Evolutionary conservation across 2,888 invertebrate genomes (phyloP).

Genomic region (Galerucella nymphaeae): DNA sequence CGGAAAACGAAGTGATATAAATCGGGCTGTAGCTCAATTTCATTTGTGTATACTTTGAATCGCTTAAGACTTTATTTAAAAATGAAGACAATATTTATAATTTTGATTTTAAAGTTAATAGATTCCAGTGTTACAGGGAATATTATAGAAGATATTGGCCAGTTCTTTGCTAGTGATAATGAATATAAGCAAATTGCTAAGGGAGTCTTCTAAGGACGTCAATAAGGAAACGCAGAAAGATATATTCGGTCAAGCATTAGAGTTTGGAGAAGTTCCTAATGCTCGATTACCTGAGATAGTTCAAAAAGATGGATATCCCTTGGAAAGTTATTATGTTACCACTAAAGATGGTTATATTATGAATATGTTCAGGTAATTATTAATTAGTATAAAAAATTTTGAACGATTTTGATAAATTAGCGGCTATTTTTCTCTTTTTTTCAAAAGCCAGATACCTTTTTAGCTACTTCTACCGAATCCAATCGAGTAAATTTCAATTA

Average conservation of each 20-base stretch:
- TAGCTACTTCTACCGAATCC: too few relatives aligned
- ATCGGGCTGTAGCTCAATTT: background rate
- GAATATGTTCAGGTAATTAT: slow-evolving; percentile 57
- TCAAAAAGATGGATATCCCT: slow-evolving; percentile 60
- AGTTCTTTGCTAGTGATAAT: background rate
- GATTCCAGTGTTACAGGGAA: background rate
- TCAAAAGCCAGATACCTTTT: background rate
- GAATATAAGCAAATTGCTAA: background rate
- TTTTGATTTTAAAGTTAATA: background rate
- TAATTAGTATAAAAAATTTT: background rate
- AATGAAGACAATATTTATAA: background rate
- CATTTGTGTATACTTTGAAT: background rate
- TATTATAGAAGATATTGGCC: background rate
- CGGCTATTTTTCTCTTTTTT: background rate
- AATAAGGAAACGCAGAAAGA: background rate
- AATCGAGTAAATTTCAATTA: too few relatives aligned
- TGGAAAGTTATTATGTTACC: slow-evolving; percentile 62
- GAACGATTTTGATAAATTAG: background rate
- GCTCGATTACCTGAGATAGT: background rate
- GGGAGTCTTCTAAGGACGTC: background rate
- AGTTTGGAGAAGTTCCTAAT: background rate
- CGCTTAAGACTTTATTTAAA: background rate
- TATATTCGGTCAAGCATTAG: background rate
- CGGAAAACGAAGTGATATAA: background rate
- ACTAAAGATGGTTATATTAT: slow-evolving; percentile 66